A percentile compares a stretch with the other conserved stretches of the same genome.
These are phyloP conservation scores for Stictocephala bisonia DNA, from an alignment of 2,888 invertebrate species.

Conservation along the genomic window DNA sequence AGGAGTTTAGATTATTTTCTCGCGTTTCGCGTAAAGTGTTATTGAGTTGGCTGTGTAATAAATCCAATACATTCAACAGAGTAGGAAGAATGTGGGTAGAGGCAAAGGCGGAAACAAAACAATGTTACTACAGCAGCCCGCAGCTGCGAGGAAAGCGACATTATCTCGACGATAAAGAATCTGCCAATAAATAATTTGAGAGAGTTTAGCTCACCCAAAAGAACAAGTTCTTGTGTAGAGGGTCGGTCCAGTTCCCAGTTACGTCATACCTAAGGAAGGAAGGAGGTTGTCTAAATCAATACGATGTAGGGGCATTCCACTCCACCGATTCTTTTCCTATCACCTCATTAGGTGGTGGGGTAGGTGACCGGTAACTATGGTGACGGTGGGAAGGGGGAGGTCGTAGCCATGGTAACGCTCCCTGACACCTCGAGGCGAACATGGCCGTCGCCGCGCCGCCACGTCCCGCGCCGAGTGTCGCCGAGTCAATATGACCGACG, in stretches of 20 bases:
- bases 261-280: conserved; percentile 18
- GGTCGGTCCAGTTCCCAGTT: conserved; percentile 26
- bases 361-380: conserved; percentile 45
- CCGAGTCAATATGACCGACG: no score
- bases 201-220: conserved; percentile 20
- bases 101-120: no score
- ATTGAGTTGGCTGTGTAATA: no score
- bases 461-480: no score
- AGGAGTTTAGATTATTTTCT: no score
- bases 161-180: no score
- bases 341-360: conserved; percentile 42
- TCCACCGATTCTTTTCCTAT: conserved; percentile 44
- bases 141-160: background rate
- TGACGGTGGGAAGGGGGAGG: conserved; percentile 37
- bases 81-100: no score
- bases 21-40: no score
- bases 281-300: conserved; percentile 3
- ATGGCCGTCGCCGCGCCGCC: background rate
- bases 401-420: conserved; percentile 37
- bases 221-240: conserved; percentile 27
- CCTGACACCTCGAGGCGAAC: background rate
- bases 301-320: conserved; percentile 36
- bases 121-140: background rate
- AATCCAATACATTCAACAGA: no score
- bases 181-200: conserved; percentile 18